A percentile compares a stretch with the other conserved stretches of the same genome.
Conservation (phyloP, 2,797 vertebrate genomes). For the Danio tinwini region DNA sequence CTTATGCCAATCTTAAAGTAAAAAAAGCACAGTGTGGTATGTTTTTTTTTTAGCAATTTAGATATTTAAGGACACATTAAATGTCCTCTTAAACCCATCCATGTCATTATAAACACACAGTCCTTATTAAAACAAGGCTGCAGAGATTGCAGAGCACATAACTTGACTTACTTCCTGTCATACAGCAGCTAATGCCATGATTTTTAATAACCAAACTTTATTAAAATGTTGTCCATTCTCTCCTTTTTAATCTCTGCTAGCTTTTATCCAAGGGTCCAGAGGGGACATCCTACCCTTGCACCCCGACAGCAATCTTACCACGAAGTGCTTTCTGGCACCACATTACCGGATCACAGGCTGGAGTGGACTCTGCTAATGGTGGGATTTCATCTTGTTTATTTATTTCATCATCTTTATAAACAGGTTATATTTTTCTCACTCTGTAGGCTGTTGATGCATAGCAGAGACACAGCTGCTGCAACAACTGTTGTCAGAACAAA, state of each 20-base stretch:
- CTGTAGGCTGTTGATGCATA: too few relatives aligned
- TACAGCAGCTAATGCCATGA: background rate
- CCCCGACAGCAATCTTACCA: slow-evolving; percentile 91
- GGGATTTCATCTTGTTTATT: slow-evolving; percentile 31
- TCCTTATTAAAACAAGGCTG: background rate
- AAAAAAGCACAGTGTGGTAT: too few relatives aligned
- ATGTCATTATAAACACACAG: background rate
- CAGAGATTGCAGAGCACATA: background rate
- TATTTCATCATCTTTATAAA: background rate
- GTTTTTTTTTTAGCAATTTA: too few relatives aligned
- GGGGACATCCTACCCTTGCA: slow-evolving; percentile 88
- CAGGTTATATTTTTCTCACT: background rate
- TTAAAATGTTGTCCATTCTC: background rate
- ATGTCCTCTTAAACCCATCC: too few relatives aligned
- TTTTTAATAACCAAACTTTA: background rate
- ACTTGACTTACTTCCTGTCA: background rate
- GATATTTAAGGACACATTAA: too few relatives aligned
- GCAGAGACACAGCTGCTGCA: too few relatives aligned
- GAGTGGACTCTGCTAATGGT: slow-evolving; percentile 81
- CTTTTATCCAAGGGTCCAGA: slow-evolving; percentile 87
- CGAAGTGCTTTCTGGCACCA: slow-evolving; percentile 98
- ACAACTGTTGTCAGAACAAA: too few relatives aligned
- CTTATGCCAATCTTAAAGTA: too few relatives aligned
- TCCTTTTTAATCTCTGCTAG: slow-evolving; percentile 66
- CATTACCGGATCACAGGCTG: slow-evolving; percentile 88